Base-by-base conservation (phyloP, 2,797 vertebrate species). In the Etheostoma perlongum region DNA sequence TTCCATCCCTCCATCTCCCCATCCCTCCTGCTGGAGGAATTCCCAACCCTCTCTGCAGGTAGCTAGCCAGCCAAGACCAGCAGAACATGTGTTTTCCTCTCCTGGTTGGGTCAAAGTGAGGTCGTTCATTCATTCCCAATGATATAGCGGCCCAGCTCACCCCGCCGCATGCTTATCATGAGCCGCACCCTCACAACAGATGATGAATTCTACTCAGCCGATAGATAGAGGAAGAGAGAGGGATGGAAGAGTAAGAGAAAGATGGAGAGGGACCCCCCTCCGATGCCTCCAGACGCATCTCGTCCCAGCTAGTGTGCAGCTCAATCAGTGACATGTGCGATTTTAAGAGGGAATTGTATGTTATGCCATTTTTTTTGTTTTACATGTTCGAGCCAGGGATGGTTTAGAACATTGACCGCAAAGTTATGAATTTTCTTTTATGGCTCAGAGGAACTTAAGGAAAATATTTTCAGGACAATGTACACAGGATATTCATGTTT, bases 21-120 rank as follows among this genome's bases (percentile, higher is more conserved):
- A 88, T 93, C 94, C 93, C 93, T 95, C 93, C 94, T 85, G 95
- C 93, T 94, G 92, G 89, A 95, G 93, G 92, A 94, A 96, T 96
- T 95, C 95, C 95, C 95, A 95, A 95, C 93, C 93, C 93, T 96
- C 97, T 96, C 96, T 88, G 95, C 95, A 96, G 96, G 96, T 96
- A 94, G 94, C 94, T 96, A 91, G 93, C 94, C 93, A 87, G 84
- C 95, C 94, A 93, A 92, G 95, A 95, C 95, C 96, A 95, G 91
- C 91, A 95, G 96, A 97, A 97, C 96, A 97, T 97, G 96, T 96
- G 95, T 96, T 95, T 96, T 94, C 93, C 96, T 95, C 94, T 92
- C 88, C 90, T 91, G 92, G 93, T 91, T 91, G 94, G 96, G 96
- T 96, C 96, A 96, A 82, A 80, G 83, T 42, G 78, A 91, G 96